Conservation (phyloP, 2,113 vertebrate genomes). For the Mesoclemmys tuberculata region DNA sequence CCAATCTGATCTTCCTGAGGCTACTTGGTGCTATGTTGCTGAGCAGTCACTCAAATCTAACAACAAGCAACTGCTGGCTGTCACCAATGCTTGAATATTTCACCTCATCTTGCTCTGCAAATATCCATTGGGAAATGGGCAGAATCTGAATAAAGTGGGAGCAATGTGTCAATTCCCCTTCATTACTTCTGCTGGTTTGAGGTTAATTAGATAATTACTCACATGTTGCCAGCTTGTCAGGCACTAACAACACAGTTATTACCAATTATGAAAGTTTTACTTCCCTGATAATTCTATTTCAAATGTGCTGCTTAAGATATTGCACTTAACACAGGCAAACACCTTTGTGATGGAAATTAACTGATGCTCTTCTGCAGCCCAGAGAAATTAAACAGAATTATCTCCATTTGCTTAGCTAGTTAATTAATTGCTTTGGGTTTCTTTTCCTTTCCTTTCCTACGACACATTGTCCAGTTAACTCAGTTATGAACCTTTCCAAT, state of each 20-base stretch:
- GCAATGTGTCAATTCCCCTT: background rate
- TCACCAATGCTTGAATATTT: rapidly evolving
- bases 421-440: background rate
- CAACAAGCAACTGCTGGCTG: background rate
- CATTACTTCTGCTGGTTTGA: background rate
- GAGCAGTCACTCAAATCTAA: background rate
- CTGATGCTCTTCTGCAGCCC: background rate
- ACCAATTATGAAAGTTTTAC: background rate
- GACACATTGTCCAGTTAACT: background rate
- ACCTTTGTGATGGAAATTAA: background rate
- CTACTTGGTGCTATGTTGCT: rapidly evolving
- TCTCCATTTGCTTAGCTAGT: background rate
- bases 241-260: background rate
- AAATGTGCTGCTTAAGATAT: rapidly evolving
- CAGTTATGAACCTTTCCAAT: rapidly evolving
- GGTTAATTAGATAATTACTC: constrained; percentile 50
- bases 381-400: background rate
- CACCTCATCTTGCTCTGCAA: background rate
- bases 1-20: background rate
- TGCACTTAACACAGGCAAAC: rapidly evolving
- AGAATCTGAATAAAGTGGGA: background rate
- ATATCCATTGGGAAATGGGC: background rate
- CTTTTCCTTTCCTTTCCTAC: background rate
- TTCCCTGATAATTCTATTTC: background rate
- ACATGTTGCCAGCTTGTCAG: background rate